phyloP scores from a whole-genome alignment of 2,113 vertebrate genomes.

The Natator depressus region DNA sequence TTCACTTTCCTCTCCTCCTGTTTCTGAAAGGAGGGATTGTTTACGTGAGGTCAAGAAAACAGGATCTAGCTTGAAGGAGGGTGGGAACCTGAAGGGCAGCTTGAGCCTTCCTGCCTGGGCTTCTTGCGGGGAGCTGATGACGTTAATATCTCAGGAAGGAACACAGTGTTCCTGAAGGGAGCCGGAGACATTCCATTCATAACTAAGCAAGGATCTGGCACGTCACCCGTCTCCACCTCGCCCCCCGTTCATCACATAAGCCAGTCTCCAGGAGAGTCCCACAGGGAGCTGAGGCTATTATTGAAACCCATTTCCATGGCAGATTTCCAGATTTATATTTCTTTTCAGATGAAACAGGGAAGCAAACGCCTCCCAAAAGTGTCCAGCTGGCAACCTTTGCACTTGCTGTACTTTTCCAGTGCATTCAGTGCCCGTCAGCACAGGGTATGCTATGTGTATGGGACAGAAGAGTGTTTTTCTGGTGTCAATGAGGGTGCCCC shows the following conservation, averaged over 20 bases:
- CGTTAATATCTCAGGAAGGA: constrained; percentile 66
- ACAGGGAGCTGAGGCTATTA: background rate
- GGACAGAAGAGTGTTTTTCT: fast-evolving
- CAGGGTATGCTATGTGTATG: background rate
- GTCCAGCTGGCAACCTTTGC: constrained; percentile 36
- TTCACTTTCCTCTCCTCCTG: fast-evolving
- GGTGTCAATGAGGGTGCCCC: background rate
- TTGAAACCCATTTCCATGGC: constrained; percentile 54
- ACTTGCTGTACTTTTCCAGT: constrained; percentile 60
- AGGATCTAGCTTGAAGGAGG: background rate
- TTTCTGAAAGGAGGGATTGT: background rate
- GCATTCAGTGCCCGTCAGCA: fast-evolving
- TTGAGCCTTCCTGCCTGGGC: constrained; percentile 16
- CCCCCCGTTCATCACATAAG: background rate
- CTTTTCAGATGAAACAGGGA: constrained; percentile 43
- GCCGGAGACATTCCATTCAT: constrained; percentile 72
- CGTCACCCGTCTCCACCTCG: background rate
- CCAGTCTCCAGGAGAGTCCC: constrained; percentile 15
- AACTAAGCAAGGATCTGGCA: background rate
- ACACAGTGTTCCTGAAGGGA: constrained; percentile 72
- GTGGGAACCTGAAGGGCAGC: constrained; percentile 12
- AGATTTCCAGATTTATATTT: constrained; percentile 33
- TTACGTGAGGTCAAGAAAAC: background rate
- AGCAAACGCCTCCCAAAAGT: background rate
- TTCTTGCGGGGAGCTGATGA: constrained; percentile 7